These are phyloP conservation scores for Brenthis ino DNA, from an alignment of 2,888 invertebrate species.

Conservation along the genomic window DNA sequence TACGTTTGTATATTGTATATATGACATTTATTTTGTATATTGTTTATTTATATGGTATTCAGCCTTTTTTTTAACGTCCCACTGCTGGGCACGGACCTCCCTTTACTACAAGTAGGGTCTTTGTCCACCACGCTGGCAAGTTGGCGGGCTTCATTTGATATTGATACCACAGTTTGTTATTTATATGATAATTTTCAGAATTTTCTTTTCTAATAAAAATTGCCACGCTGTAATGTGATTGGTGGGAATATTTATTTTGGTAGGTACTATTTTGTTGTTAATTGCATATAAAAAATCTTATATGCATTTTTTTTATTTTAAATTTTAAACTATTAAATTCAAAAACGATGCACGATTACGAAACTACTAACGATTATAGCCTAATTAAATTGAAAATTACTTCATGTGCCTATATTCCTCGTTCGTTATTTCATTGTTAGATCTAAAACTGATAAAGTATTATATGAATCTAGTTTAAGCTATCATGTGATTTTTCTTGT, in stretches of 20 bases:
- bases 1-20: not conserved
- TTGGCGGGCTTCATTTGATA: not conserved
- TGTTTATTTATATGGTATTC: not conserved
- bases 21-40: not conserved
- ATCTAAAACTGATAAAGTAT: slow-evolving; percentile 31
- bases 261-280: too few species aligned
- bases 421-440: slow-evolving; percentile 1
- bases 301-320: too few species aligned
- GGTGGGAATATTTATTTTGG: too few species aligned
- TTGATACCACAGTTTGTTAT: not conserved
- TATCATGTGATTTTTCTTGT: slow-evolving; percentile 21
- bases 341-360: too few species aligned
- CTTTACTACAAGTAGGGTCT: not conserved
- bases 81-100: not conserved
- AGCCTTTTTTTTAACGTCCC: not conserved
- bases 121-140: not conserved
- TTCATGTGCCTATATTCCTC: not conserved
- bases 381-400: too few species aligned
- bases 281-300: too few species aligned
- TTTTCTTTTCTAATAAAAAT: too few species aligned
- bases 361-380: too few species aligned
- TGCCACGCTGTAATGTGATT: too few species aligned
- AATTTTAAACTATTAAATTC: too few species aligned
- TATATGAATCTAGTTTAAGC: slow-evolving; percentile 25
- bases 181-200: not conserved